phyloP scores from a whole-genome alignment of 2,797 vertebrate species.

The Falco concolor region DNA sequence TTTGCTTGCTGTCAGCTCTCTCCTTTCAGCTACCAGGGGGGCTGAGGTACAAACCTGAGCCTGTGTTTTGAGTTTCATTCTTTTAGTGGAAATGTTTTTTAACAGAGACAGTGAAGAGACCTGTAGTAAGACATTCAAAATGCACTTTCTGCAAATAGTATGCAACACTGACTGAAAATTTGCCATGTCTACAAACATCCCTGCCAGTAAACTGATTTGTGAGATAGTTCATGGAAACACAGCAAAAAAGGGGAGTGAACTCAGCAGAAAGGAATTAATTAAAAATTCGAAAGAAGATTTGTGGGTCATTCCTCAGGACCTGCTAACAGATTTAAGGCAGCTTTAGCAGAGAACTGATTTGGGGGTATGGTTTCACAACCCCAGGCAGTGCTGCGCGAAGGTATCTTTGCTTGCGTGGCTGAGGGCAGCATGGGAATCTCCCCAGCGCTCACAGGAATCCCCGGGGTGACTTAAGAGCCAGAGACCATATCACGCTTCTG shows the following conservation, averaged over 20 bases:
- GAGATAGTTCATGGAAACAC: conserved; percentile 38
- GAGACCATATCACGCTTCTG: not conserved
- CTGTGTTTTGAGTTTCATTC: not conserved
- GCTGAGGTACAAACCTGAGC: not conserved
- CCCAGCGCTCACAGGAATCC: not conserved
- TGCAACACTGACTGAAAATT: conserved; percentile 42
- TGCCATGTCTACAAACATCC: conserved; percentile 35
- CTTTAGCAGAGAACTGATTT: not conserved
- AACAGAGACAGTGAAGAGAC: not conserved
- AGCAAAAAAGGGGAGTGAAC: conserved; percentile 36
- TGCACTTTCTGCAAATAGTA: conserved; percentile 18
- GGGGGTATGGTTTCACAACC: not conserved
- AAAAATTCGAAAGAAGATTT: conserved; percentile 39
- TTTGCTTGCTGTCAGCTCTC: not conserved
- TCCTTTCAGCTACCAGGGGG: not conserved
- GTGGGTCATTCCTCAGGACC: conserved; percentile 1
- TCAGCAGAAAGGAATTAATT: conserved; percentile 53
- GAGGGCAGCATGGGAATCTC: not conserved
- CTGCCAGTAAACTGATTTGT: conserved; percentile 56
- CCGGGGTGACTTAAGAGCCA: not conserved
- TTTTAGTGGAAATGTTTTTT: not conserved
- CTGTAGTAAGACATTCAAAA: not conserved
- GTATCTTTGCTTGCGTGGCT: not conserved
- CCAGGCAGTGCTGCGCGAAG: not conserved
- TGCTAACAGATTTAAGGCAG: conserved; percentile 1